Base-by-base conservation (phyloP, 2,888 invertebrate genomes). In the Spodoptera exigua region DNA sequence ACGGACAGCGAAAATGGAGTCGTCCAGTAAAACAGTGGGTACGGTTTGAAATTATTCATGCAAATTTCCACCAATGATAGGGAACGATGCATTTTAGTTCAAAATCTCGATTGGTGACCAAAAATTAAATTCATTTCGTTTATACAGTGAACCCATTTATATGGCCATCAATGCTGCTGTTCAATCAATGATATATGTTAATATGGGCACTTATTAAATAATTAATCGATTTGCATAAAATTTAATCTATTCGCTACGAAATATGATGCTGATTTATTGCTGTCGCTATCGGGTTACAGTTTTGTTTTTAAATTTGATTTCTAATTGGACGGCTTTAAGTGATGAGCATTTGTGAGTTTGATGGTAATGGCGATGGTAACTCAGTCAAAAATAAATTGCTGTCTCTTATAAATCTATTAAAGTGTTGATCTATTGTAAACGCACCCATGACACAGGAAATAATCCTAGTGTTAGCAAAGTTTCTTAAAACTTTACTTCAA, bases 1-100 rank as follows among this genome's bases (percentile, higher is more conserved):
- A 41, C 1, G 0, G 2, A 0, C 51, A 57, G 63, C 34, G 70
- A 73, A 81, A 82, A 83, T 80, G 75, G 75, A 77, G 62, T 78
- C 60, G 70, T 61, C 67, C 69, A 61, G 61, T 73, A 69, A 77
- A 82, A 79, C 80, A 74, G 70, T 70, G 70, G 68, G 61, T 65
- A 71, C 78, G 64, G 67, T 76, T 81, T 80, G 62, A 81, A 85
- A 85, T 85, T 85, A 85, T 82, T 83, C 82, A 85, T 85, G 85
- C 83, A 84, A 85, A 85, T 84, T 79, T 65, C 49, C 58, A 51
- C 61, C 71, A 79, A 85, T 85, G 84, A 84, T 79, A 84, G 79
- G 76, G 76, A 55, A 63, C 63, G 60, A 67, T 76, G 81, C 82
- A 79, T 80, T 82, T 77, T 77, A 72, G 71, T 72, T 67, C 68